A percentile compares a stretch with the other conserved stretches of the same genome.
Evolutionary conservation across 2,113 vertebrate genomes (phyloP).

Genomic region (Holacanthus passer): DNA sequence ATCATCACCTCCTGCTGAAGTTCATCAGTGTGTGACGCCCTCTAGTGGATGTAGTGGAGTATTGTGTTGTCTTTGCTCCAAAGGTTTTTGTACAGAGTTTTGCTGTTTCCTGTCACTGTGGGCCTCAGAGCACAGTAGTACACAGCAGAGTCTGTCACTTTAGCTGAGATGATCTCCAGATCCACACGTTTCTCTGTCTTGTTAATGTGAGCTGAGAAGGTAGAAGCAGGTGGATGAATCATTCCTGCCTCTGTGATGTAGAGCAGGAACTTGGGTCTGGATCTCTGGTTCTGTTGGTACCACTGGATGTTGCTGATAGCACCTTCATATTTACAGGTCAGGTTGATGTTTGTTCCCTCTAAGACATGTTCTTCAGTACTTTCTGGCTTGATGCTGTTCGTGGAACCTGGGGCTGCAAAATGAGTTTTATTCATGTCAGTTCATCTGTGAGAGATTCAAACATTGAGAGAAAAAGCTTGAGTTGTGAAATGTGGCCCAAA

Average conservation of each 20-base stretch:
- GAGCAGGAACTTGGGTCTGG: conserved; percentile 49
- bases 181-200: neutral
- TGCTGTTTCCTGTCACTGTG: conserved; percentile 47
- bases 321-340: conserved; percentile 36
- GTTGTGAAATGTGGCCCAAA: neutral
- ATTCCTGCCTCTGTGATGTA: neutral
- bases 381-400: conserved; percentile 32
- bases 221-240: neutral
- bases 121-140: conserved; percentile 45
- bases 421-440: conserved; percentile 32
- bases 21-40: neutral
- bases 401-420: conserved; percentile 33
- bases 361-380: conserved; percentile 27
- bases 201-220: conserved; percentile 22
- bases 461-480: neutral
- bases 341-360: conserved; percentile 43
- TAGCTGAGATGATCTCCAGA: neutral
- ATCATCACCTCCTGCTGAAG: too few relatives aligned
- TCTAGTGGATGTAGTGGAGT: conserved; percentile 24
- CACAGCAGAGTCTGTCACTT: conserved; percentile 41
- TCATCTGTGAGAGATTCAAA: neutral
- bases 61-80: conserved; percentile 32
- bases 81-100: conserved; percentile 46
- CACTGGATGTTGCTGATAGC: neutral
- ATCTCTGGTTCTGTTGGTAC: conserved; percentile 31